Conservation (phyloP, 2,797 vertebrate genomes). For the Urosaurus nigricauda region DNA sequence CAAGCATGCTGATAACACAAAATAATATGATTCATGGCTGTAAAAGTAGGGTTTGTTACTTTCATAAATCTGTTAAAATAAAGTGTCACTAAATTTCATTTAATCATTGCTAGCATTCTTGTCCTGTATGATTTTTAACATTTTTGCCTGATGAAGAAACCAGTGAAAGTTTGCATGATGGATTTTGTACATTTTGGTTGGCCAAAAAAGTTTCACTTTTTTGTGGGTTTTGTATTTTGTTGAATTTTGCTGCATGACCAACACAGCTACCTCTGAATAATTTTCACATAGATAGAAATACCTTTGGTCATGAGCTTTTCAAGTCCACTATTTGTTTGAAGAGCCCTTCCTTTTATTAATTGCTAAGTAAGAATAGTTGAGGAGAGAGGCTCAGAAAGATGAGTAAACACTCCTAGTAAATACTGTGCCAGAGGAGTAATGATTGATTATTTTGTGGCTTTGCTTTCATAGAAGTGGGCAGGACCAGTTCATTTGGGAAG, state of each 20-base stretch:
- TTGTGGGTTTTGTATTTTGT: no score
- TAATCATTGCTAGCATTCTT: background rate
- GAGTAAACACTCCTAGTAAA: background rate
- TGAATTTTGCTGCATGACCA: no score
- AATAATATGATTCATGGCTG: rapidly evolving
- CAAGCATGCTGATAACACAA: background rate
- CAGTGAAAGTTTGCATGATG: no score
- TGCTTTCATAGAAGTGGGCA: rapidly evolving
- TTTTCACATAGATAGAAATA: slow-evolving; percentile 18
- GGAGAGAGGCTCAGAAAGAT: rapidly evolving
- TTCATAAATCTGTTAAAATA: background rate
- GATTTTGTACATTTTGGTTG: no score
- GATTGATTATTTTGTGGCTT: slow-evolving; percentile 12
- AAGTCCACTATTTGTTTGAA: rapidly evolving
- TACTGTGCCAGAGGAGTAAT: slow-evolving; percentile 30
- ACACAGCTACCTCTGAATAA: no score
- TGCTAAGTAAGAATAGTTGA: background rate
- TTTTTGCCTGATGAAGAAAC: no score
- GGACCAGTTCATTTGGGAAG: background rate
- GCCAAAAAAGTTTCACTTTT: no score
- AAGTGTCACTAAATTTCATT: background rate
- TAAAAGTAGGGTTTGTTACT: rapidly evolving
- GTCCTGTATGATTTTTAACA: no score
- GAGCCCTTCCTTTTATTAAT: slow-evolving; percentile 28
- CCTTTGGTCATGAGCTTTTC: slow-evolving; percentile 21